Conservation (phyloP, 2,888 invertebrate genomes). For the Serrognathus titanus region DNA sequence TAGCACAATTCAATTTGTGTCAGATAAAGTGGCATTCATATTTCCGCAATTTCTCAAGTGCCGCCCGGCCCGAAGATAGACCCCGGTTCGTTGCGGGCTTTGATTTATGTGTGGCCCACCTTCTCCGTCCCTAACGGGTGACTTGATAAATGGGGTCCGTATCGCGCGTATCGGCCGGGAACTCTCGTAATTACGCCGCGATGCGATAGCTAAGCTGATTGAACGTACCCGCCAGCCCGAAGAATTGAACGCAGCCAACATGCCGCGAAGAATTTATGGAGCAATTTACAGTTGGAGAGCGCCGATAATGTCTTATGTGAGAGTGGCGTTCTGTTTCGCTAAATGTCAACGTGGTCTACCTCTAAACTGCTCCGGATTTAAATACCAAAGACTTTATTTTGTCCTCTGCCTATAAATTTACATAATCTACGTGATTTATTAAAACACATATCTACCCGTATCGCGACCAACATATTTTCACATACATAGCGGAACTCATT, state of each 20-base stretch:
- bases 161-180: constrained; percentile 26
- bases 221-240: constrained; percentile 37
- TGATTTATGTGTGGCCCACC: constrained; percentile 28
- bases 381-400: neutral
- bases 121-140: constrained; percentile 27
- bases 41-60: constrained; percentile 18
- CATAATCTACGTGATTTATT: too few species aligned
- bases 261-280: constrained; percentile 32
- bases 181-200: constrained; percentile 7
- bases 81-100: constrained; percentile 4
- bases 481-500: too few species aligned
- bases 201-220: constrained; percentile 37
- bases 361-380: neutral
- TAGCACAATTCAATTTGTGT: constrained; percentile 19
- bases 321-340: constrained; percentile 21
- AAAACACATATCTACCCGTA: too few species aligned
- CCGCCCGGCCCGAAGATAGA: constrained; percentile 2
- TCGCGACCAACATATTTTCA: too few species aligned
- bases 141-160: constrained; percentile 29
- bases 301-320: constrained; percentile 31
- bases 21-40: constrained; percentile 17
- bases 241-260: constrained; percentile 31
- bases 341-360: constrained; percentile 18
- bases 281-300: constrained; percentile 31
- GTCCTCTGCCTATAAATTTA: too few species aligned